Conservation (phyloP, 2,888 invertebrate species). For the Choristoneura rosaceana region DNA sequence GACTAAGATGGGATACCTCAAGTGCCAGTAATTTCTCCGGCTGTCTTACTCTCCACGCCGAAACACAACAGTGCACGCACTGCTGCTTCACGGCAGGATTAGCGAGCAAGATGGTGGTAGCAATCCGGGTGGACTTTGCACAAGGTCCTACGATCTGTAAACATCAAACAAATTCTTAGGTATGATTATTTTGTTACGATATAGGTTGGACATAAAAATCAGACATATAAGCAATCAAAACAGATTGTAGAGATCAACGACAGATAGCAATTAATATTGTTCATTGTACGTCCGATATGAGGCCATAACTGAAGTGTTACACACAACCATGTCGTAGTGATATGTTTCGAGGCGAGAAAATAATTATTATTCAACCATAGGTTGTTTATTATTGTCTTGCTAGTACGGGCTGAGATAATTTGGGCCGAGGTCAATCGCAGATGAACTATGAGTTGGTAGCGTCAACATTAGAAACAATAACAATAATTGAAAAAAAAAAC, state of each 20-base stretch:
- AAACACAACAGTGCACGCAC: too few relatives aligned
- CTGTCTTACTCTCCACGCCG: too few relatives aligned
- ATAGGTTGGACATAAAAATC: background rate
- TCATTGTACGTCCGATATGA: slow-evolving; percentile 12
- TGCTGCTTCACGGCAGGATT: too few relatives aligned
- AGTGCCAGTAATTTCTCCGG: too few relatives aligned
- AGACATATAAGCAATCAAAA: background rate
- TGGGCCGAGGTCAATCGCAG: slow-evolving; percentile 34
- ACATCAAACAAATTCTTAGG: too few relatives aligned
- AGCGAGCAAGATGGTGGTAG: too few relatives aligned
- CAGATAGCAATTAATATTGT: slow-evolving; percentile 29
- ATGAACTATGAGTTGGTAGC: slow-evolving; percentile 28
- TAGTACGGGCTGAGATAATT: slow-evolving; percentile 21
- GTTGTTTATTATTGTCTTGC: slow-evolving; percentile 34
- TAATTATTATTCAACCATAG: slow-evolving; percentile 27
- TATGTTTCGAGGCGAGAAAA: slow-evolving; percentile 24
- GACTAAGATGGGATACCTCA: too few relatives aligned
- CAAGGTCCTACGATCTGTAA: too few relatives aligned
- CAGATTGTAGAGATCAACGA: slow-evolving; percentile 23
- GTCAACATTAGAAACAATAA: slow-evolving; percentile 15
- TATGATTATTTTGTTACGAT: too few relatives aligned
- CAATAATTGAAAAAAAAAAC: background rate
- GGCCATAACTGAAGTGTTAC: background rate
- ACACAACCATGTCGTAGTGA: slow-evolving; percentile 19
- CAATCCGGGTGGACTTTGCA: too few relatives aligned